Evolutionary conservation across 2,888 invertebrate genomes (phyloP).

Genomic region (Oligia fasciuncula): DNA sequence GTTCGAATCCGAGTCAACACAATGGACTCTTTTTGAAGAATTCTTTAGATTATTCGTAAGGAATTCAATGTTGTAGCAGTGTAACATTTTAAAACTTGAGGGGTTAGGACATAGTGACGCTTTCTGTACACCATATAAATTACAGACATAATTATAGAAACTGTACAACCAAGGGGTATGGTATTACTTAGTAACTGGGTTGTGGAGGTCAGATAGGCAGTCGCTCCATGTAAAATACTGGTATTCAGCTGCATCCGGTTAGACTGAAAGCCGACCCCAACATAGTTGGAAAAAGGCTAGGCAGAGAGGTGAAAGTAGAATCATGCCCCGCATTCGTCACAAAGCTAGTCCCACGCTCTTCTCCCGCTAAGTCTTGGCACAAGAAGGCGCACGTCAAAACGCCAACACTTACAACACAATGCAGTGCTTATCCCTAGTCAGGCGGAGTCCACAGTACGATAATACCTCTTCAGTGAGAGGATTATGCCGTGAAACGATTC

Average conservation of each 20-base stretch:
- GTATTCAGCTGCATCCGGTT: not conserved
- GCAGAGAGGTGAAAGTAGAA: not conserved
- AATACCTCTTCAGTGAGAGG: slow-evolving; percentile 81
- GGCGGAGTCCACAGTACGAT: slow-evolving; percentile 74
- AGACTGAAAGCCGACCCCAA: not conserved
- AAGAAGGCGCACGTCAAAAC: slow-evolving; percentile 67
- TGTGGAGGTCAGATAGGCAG: no score
- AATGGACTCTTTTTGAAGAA: no score
- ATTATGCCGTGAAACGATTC: slow-evolving; percentile 77
- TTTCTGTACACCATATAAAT: no score
- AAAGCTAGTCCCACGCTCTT: slow-evolving; percentile 29
- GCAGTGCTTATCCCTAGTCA: slow-evolving; percentile 74
- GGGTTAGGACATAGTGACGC: no score
- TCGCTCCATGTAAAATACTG: not conserved
- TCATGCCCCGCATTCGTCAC: slow-evolving; percentile 3
- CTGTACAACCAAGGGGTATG: no score
- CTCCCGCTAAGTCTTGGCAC: slow-evolving; percentile 59
- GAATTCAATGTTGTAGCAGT: no score
- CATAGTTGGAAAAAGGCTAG: no score
- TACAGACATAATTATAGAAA: no score
- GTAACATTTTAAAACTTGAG: no score
- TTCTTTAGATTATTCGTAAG: no score
- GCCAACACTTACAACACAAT: slow-evolving; percentile 73
- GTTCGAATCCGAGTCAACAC: no score
- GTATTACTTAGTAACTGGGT: no score